A percentile compares a stretch with the other conserved stretches of the same genome.
Conservation (phyloP, 2,113 vertebrate genomes). For the Tragelaphus buxtoni region DNA sequence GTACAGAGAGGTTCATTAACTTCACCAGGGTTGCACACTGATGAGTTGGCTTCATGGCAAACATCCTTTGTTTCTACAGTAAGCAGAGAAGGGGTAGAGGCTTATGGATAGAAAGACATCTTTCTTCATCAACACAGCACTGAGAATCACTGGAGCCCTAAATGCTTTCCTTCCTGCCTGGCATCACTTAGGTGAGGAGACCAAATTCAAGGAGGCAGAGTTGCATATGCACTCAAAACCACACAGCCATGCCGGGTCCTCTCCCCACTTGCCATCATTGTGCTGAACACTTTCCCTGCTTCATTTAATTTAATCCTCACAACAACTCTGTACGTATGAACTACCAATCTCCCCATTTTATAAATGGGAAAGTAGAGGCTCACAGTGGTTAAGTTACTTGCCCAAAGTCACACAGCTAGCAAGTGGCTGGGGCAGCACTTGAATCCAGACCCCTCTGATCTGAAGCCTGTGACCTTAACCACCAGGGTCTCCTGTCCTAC, state of each 20-base stretch:
- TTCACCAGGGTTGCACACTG: background rate
- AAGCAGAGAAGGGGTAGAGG: background rate
- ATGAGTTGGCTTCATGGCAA: background rate
- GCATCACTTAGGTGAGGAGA: background rate
- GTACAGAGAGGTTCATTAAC: background rate
- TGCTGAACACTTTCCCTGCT: background rate
- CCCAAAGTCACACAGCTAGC: background rate
- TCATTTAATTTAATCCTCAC: background rate
- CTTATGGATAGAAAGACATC: background rate
- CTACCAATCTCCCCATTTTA: background rate
- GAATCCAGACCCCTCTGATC: background rate
- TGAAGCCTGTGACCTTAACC: background rate
- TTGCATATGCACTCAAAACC: background rate
- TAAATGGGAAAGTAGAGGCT: background rate
- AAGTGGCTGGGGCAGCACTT: background rate
- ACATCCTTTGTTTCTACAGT: background rate
- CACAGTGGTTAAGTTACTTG: background rate
- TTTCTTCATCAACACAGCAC: background rate
- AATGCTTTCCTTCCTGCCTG: background rate
- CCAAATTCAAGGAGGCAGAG: background rate
- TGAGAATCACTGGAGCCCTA: background rate
- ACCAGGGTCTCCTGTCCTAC: background rate
- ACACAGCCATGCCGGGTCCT: background rate
- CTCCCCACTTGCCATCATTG: background rate
- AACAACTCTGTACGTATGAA: background rate